These are phyloP conservation scores for Pissodes strobi DNA, from an alignment of 1,140 invertebrate genomes.

Conservation along the genomic window DNA sequence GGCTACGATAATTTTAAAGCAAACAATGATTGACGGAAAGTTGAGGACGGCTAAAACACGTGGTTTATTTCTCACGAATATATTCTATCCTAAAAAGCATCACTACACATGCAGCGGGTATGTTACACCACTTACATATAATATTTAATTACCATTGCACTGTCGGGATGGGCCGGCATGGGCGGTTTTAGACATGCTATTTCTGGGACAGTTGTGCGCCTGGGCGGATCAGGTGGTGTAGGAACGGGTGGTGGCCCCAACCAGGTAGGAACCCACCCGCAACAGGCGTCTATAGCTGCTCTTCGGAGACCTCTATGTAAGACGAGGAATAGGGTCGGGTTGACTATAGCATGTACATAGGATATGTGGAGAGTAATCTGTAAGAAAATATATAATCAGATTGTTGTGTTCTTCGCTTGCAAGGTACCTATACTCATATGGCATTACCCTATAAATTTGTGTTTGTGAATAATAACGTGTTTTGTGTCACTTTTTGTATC, in stretches of 20 bases:
- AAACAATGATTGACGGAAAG: too few species aligned
- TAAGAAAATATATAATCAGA: too few species aligned
- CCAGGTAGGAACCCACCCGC: slow-evolving; percentile 70
- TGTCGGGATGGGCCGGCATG: slow-evolving; percentile 61
- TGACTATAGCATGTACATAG: slow-evolving; percentile 85
- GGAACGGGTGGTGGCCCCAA: slow-evolving; percentile 49
- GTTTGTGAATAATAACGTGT: too few species aligned
- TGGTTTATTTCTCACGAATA: too few species aligned
- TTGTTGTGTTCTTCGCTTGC: too few species aligned
- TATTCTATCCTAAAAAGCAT: too few species aligned
- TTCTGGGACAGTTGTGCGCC: slow-evolving; percentile 49
- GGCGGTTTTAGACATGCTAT: slow-evolving; percentile 60
- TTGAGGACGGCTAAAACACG: too few species aligned
- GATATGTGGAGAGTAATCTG: slow-evolving; percentile 86
- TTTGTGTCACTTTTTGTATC: too few species aligned
- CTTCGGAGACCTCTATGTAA: slow-evolving; percentile 75
- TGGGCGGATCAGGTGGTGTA: slow-evolving; percentile 56
- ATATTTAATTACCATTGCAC: slow-evolving; percentile 71
- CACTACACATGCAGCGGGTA: slow-evolving; percentile 45
- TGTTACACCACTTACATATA: slow-evolving; percentile 67
- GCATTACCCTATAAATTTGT: too few species aligned
- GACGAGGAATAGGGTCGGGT: slow-evolving; percentile 79
- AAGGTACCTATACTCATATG: too few species aligned
- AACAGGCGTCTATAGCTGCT: slow-evolving; percentile 72
- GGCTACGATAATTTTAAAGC: too few species aligned